Conservation (phyloP, 2,888 invertebrate genomes). For the Ophioninae sp. region DNA sequence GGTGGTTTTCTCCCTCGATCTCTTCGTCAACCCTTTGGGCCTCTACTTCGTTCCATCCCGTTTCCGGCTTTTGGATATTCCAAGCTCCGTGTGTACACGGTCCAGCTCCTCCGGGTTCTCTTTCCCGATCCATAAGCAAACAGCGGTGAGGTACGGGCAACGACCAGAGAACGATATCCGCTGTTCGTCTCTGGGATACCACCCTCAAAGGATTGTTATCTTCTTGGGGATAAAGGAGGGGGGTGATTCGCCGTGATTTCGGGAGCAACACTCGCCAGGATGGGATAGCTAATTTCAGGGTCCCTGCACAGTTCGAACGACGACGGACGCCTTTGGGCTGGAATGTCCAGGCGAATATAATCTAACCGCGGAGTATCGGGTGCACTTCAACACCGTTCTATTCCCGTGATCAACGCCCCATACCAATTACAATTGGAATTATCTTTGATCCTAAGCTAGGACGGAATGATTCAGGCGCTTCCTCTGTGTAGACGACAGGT, state of each 20-base stretch:
- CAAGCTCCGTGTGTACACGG: constrained; percentile 2
- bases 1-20: constrained; percentile 47
- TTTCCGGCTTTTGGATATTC: constrained; percentile 53
- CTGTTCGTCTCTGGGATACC: constrained; percentile 40
- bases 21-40: constrained; percentile 61
- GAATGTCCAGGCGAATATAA: constrained; percentile 54
- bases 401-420: constrained; percentile 57
- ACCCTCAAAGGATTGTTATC: constrained; percentile 76
- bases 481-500: constrained; percentile 19
- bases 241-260: constrained; percentile 36
- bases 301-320: constrained; percentile 64
- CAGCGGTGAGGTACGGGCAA: constrained; percentile 61
- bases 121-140: constrained; percentile 64
- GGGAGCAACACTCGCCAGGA: constrained; percentile 55
- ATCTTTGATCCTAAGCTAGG: constrained; percentile 61
- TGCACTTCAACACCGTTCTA: constrained; percentile 50
- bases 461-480: constrained; percentile 23
- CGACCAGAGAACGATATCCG: constrained; percentile 60
- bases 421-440: constrained; percentile 65
- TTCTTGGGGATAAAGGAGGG: constrained; percentile 64
- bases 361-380: constrained; percentile 42
- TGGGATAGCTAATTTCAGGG: constrained; percentile 68
- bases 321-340: constrained; percentile 56
- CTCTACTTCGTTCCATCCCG: constrained; percentile 59
- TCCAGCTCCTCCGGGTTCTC: constrained; percentile 55